Base-by-base conservation (phyloP, 2,113 vertebrate species). In the Mus spicilegus region DNA sequence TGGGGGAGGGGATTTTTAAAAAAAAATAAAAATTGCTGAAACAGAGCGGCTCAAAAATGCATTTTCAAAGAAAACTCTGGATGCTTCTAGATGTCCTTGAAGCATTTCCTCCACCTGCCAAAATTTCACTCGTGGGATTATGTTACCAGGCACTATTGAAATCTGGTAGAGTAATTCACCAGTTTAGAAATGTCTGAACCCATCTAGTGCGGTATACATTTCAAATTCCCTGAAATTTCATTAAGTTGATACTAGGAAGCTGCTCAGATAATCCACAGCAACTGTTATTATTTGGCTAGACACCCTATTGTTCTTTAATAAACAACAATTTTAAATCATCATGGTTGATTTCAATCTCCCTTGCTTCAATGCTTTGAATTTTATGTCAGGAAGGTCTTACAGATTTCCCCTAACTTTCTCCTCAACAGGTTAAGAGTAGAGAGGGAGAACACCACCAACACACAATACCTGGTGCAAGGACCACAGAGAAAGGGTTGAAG, bases 1-100 rank as follows among this genome's bases (percentile, higher is more conserved):
- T 78, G 51, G 58, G 77, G 42, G 56, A 19, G 54, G 33, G 14
- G 7, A n/a, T 42, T 63, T 22, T 49, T n/a, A n/a, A n/a, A 6
- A 6, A 49, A 49, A 13, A 61, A 93, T 88, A 96, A 97, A 97
- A 90, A 97, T 80, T 58, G 51, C 85, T 93, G 65, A 92, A 96
- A 93, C 72, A 85, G 69, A 92, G 73, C 49, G 93, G 94, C 20
- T 82, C 33, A 94, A 96, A 98, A 95, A 96, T 96, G 80, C 86
- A 93, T 94, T 95, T 97, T 95, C 97, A 97, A 96, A 96, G 88
- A 97, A 94, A 97, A 97, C 81, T 89, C 89, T 97, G 93, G 95
- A 95, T 97, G 87, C n/a, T 33, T 94, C 96, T 96, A 95, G 72
- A 96, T 97, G 92, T 96, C 73, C 92, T 96, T 97, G n/a, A 97